Conservation (phyloP, 2,113 vertebrate genomes). For the Rhinopomastus cyanomelas region DNA sequence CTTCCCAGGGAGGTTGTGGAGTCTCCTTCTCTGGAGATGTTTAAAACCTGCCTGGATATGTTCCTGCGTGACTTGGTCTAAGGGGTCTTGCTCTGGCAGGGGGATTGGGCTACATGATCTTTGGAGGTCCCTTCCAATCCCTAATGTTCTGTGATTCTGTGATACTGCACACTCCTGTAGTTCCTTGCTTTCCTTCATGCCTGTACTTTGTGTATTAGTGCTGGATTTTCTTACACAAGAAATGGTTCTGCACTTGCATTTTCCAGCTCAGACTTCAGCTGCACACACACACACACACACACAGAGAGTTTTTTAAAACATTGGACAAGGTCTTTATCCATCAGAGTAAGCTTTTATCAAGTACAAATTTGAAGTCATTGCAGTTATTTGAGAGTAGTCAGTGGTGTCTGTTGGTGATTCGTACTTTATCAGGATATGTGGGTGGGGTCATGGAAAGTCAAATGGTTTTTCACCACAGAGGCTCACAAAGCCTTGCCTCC, state of each 20-base stretch:
- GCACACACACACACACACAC: accelerated
- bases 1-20: no score
- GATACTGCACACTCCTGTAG: background rate
- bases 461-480: background rate
- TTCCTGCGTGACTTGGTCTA: no score
- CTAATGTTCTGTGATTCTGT: no score
- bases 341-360: background rate
- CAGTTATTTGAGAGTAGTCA: background rate
- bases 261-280: background rate
- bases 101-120: no score
- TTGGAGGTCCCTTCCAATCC: no score
- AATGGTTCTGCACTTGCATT: background rate
- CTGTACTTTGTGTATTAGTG: background rate
- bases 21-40: no score
- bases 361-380: background rate
- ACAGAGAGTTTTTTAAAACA: background rate
- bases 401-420: background rate
- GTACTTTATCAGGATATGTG: background rate
- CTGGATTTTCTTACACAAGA: background rate
- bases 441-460: background rate
- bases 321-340: background rate
- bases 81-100: no score
- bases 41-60: no score
- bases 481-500: background rate
- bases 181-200: background rate